Evolutionary conservation across 2,888 invertebrate species (phyloP).

Genomic region (Fabriciana adippe): DNA sequence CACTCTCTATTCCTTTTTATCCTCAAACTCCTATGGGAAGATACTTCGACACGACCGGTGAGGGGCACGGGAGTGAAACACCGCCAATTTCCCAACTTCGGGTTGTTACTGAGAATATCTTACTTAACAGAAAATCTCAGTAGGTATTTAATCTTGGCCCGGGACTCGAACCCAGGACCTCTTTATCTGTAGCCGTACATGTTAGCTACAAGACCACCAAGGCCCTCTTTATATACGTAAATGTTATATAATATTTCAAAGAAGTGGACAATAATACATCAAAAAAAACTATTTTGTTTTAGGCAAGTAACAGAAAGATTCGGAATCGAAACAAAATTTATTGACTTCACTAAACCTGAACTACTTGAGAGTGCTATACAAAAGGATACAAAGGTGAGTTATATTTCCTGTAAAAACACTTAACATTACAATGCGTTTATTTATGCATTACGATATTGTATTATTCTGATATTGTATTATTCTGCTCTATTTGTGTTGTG

Average conservation of each 20-base stretch:
- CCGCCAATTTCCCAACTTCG: no score
- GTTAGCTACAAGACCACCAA: neutral
- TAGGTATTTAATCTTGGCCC: no score
- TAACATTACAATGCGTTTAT: constrained; percentile 13
- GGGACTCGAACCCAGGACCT: no score
- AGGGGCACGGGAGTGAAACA: no score
- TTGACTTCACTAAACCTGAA: constrained; percentile 87
- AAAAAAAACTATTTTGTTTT: constrained; percentile 57
- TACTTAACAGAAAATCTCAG: no score
- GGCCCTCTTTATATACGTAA: no score
- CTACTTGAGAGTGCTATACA: constrained; percentile 86
- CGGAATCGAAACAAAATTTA: constrained; percentile 89
- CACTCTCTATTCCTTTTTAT: no score
- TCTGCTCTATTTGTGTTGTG: constrained; percentile 4
- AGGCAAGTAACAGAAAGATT: constrained; percentile 83
- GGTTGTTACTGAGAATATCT: no score
- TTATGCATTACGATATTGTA: neutral
- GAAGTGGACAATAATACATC: neutral
- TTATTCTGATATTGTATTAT: no score
- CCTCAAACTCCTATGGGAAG: no score
- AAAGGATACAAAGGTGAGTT: constrained; percentile 91
- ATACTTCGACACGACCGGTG: neutral
- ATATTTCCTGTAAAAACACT: constrained; percentile 28
- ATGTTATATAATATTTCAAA: no score
- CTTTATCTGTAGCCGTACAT: no score